Evolutionary conservation across 2,888 invertebrate genomes (phyloP), one percentile per base, ranked within the genome.

Genomic region (Beris morrisii): DNA sequence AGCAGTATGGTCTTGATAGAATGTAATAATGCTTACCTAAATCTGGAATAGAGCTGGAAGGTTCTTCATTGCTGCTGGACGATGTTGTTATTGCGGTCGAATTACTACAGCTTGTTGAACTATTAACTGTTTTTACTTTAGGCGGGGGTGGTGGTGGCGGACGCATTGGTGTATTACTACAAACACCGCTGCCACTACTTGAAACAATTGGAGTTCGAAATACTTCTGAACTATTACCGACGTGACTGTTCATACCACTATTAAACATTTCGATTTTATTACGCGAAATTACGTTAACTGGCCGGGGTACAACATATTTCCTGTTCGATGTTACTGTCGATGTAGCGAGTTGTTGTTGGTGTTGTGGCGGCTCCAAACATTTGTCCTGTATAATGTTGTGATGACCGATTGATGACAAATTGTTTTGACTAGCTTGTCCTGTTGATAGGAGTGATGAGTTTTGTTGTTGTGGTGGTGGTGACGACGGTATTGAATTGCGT

Each of bases 11-110:
- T n/a, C n/a, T n/a, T n/a, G n/a, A n/a, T n/a, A n/a, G n/a, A n/a
- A 5, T 32, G 32, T 7, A 32, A 32, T 5, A 32, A 32, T 65
- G 84, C 91, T 89, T 78, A 92, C 92, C 92, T 83, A 92, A 84
- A 85, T 92, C 92, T 71, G 92, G 92, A 80, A 92, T 92, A 74
- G 92, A 92, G 83, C 92, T 92, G 72, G 91, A 90, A 11, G 92
- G 92, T 79, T 92, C 92, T 82, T 92, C 92, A 78, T 87, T 83
- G 71, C 73, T 83, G 71, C 78, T 76, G 67, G 67, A 9, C 70
- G 77, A 54, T 53, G 55, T 22, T 13, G 12, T 7, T 70, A 77
- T 46, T 13, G 59, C 43, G 32, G 48, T 22, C 7, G 12, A 12
- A 52, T 38, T 38, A 46, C 46, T 46, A 58, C 58, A 58, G 46